Evolutionary conservation across 2,888 invertebrate genomes (phyloP).

Genomic region (Agrilus mali): DNA sequence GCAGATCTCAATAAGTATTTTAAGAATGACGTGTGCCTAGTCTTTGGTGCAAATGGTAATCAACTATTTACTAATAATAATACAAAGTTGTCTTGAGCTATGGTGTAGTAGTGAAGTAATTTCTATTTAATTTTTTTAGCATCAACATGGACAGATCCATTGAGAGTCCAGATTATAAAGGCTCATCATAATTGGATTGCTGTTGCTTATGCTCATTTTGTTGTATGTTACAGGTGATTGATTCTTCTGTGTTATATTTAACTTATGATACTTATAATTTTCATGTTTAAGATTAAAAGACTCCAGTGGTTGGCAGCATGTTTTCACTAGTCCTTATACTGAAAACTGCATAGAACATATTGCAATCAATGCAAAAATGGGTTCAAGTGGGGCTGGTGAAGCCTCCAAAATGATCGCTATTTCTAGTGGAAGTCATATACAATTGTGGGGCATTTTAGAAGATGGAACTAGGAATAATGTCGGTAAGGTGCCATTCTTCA

Average conservation of each 20-base stretch:
- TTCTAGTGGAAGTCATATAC: slow-evolving; percentile 61
- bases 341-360: slow-evolving; percentile 83
- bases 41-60: slow-evolving; percentile 48
- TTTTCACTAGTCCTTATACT: slow-evolving; percentile 87
- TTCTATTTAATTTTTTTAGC: slow-evolving; percentile 34
- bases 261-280: background rate
- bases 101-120: too few species aligned
- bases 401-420: slow-evolving; percentile 72
- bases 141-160: slow-evolving; percentile 68
- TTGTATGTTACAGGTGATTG: slow-evolving; percentile 82
- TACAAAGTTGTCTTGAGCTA: too few species aligned
- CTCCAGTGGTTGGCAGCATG: slow-evolving; percentile 91
- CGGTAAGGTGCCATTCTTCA: slow-evolving; percentile 32
- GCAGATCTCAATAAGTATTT: slow-evolving; percentile 62
- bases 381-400: slow-evolving; percentile 39
- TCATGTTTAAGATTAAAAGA: slow-evolving; percentile 62
- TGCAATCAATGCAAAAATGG: slow-evolving; percentile 68
- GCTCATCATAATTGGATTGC: slow-evolving; percentile 98
- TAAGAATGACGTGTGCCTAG: slow-evolving; percentile 55
- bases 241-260: slow-evolving; percentile 12
- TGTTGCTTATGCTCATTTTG: slow-evolving; percentile 91
- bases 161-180: slow-evolving; percentile 83
- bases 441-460: slow-evolving; percentile 70
- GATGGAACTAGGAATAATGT: slow-evolving; percentile 62
- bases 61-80: too few species aligned